These are phyloP conservation scores for Lochmaea crataegi DNA, from an alignment of 2,888 invertebrate genomes.

Conservation along the genomic window DNA sequence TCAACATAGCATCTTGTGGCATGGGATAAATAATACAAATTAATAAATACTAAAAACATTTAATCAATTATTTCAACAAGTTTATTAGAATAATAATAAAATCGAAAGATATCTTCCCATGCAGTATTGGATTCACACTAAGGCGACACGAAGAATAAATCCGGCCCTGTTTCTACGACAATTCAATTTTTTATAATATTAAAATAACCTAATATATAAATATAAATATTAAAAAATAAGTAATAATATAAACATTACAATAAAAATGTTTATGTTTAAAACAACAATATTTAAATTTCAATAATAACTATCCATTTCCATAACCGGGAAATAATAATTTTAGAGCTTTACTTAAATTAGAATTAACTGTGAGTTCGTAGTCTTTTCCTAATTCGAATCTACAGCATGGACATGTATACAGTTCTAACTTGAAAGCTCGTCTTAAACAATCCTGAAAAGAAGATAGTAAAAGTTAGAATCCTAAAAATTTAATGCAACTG, in stretches of 20 bases:
- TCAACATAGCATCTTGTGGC: too few relatives aligned
- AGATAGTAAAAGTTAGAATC: conserved; percentile 18
- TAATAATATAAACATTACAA: background rate
- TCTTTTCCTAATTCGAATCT: conserved; percentile 71
- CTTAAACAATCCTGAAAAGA: conserved; percentile 68
- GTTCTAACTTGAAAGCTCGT: conserved; percentile 74
- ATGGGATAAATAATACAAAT: too few relatives aligned
- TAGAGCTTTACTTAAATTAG: conserved; percentile 69
- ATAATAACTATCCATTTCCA: conserved; percentile 49
- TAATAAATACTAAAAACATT: background rate
- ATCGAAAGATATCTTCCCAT: too few relatives aligned
- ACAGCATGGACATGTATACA: conserved; percentile 77
- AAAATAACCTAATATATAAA: too few relatives aligned
- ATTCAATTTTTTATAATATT: too few relatives aligned
- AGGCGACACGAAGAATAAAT: too few relatives aligned
- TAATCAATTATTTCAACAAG: background rate
- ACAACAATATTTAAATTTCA: background rate
- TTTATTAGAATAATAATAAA: too few relatives aligned
- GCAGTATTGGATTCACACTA: too few relatives aligned
- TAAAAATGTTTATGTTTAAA: background rate
- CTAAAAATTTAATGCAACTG: background rate
- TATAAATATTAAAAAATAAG: background rate
- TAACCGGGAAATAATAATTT: conserved; percentile 77
- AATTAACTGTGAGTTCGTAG: conserved; percentile 69
- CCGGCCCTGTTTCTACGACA: too few relatives aligned